These are phyloP conservation scores for Eonycteris spelaea DNA, from an alignment of 2,113 vertebrate species.

Conservation along the genomic window DNA sequence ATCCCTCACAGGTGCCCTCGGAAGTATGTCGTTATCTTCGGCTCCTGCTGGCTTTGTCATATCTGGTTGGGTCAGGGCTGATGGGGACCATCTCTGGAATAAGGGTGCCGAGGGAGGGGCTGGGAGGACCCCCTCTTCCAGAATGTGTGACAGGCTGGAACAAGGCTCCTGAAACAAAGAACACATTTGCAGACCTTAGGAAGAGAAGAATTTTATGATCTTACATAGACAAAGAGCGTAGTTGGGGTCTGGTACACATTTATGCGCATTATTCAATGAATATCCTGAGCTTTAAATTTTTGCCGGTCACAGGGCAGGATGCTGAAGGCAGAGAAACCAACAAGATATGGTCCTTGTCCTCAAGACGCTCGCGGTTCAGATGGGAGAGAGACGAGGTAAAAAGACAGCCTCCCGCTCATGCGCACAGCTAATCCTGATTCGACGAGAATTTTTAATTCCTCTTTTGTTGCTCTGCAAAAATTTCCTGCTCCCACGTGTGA, in stretches of 20 bases:
- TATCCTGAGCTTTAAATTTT: not conserved
- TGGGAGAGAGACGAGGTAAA: fast-evolving
- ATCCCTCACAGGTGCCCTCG: constrained; percentile 65
- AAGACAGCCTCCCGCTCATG: not conserved
- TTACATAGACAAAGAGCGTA: fast-evolving
- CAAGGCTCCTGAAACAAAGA: not conserved
- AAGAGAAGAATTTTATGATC: too few relatives aligned
- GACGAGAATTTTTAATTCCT: not conserved
- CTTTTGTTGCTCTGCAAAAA: constrained; percentile 72
- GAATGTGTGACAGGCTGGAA: fast-evolving
- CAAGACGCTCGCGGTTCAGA: fast-evolving
- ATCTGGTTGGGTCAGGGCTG: constrained; percentile 51
- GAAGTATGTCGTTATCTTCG: constrained; percentile 53
- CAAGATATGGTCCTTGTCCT: fast-evolving
- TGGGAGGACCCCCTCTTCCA: too few relatives aligned
- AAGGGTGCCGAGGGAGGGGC: constrained; percentile 38
- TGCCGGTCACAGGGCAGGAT: not conserved
- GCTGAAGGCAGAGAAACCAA: not conserved
- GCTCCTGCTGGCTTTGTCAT: constrained; percentile 57
- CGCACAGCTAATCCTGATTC: not conserved
- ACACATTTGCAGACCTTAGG: not conserved
- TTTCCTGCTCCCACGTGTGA: constrained; percentile 72
- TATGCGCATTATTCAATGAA: fast-evolving
- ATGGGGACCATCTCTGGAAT: constrained; percentile 64
- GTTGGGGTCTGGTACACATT: too few relatives aligned